phyloP scores from a whole-genome alignment of 2,797 vertebrate species.

The Sorex maritimensis region DNA sequence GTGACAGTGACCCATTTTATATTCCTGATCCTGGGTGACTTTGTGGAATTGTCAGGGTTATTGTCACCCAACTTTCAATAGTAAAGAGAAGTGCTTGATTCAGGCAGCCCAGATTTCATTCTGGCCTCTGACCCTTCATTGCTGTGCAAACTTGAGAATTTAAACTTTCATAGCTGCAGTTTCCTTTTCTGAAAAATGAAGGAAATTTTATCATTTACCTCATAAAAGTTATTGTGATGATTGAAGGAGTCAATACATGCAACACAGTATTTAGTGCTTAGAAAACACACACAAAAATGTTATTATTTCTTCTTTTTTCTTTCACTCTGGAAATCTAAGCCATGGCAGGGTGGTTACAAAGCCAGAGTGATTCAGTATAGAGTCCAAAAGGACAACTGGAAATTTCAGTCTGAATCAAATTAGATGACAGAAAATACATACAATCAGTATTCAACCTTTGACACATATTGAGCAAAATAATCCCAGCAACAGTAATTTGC shows the following conservation, averaged over 20 bases:
- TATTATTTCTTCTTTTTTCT: slow-evolving; percentile 17
- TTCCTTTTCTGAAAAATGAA: background rate
- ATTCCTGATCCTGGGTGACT: background rate
- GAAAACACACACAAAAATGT: background rate
- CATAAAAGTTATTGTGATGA: slow-evolving; percentile 18
- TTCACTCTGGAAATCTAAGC: slow-evolving; percentile 21
- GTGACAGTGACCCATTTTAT: background rate
- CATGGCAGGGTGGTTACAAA: slow-evolving; percentile 1
- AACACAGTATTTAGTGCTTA: background rate
- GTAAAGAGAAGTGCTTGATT: background rate
- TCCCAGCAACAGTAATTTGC: slow-evolving; percentile 42
- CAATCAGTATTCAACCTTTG: background rate
- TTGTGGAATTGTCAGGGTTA: background rate
- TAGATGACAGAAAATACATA: slow-evolving; percentile 48
- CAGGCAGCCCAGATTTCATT: background rate
- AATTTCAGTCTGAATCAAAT: background rate
- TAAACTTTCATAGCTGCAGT: background rate
- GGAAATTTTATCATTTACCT: background rate
- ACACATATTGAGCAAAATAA: slow-evolving; percentile 6
- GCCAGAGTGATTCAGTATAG: background rate
- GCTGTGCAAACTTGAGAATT: background rate
- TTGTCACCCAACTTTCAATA: background rate
- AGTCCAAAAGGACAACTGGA: background rate
- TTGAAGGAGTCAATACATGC: background rate
- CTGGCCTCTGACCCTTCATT: background rate